Conservation (phyloP, 2,113 vertebrate genomes). For the Pangasianodon gigas region DNA sequence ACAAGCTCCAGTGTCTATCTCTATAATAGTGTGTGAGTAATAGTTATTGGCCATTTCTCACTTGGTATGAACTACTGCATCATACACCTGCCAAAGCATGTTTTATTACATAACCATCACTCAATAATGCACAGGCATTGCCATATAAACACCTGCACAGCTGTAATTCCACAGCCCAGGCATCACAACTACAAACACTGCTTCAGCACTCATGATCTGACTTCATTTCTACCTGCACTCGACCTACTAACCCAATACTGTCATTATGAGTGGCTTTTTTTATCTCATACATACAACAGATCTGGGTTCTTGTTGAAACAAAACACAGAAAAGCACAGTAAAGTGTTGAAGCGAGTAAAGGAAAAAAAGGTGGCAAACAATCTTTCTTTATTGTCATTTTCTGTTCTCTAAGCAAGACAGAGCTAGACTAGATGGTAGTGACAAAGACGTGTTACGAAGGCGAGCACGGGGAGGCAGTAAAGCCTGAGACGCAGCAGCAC, state of each 20-base stretch:
- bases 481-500: constrained; percentile 3
- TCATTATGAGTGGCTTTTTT: constrained; percentile 2
- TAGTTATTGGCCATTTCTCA: constrained; percentile 46
- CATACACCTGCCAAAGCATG: constrained; percentile 48
- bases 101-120: constrained; percentile 42
- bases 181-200: neutral
- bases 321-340: neutral
- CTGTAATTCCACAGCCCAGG: neutral
- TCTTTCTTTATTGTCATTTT: constrained; percentile 38
- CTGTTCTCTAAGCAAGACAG: neutral
- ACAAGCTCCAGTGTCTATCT: neutral
- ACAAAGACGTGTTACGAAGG: neutral
- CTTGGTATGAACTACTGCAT: constrained; percentile 49
- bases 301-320: neutral
- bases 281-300: neutral
- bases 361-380: constrained; percentile 10
- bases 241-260: constrained; percentile 30
- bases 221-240: neutral
- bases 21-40: neutral
- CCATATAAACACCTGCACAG: neutral
- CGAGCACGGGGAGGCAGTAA: neutral
- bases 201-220: neutral
- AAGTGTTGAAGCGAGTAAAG: neutral
- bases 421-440: constrained; percentile 10
- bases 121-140: neutral